These are phyloP conservation scores for Salminus brasiliensis DNA, from an alignment of 2,113 vertebrate species.

Conservation along the genomic window DNA sequence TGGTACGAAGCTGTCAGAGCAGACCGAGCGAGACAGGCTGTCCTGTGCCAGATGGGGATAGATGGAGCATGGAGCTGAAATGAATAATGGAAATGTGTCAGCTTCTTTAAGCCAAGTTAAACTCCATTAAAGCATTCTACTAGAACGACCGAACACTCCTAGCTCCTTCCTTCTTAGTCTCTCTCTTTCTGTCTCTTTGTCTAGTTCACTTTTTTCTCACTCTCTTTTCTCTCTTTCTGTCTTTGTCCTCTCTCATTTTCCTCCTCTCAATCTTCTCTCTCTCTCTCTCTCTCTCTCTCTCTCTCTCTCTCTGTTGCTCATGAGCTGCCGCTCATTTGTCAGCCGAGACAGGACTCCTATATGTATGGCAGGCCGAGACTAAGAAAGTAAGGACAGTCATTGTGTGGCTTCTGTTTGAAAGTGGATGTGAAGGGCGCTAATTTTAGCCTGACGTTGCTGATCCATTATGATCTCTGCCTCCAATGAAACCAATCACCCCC, in stretches of 20 bases:
- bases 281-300: no score
- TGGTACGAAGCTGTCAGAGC: conserved; percentile 13
- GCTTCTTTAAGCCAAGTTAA: conserved; percentile 15
- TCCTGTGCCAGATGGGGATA: conserved; percentile 34
- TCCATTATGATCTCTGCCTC: conserved; percentile 68
- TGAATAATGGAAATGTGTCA: conserved; percentile 46
- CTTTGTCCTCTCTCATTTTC: no score
- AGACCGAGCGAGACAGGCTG: not conserved
- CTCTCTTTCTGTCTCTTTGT: conserved; percentile 1
- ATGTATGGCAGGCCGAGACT: not conserved
- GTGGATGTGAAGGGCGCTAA: conserved; percentile 44
- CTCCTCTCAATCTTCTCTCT: no score
- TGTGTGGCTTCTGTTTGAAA: conserved; percentile 39
- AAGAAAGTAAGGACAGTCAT: not conserved
- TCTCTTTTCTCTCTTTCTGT: no score
- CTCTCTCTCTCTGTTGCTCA: no score
- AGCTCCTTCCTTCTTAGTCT: not conserved
- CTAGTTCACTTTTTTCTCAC: no score
- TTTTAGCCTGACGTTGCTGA: conserved; percentile 51
- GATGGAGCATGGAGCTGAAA: conserved; percentile 22
- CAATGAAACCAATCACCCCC: conserved; percentile 59
- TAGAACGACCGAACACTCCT: not conserved
- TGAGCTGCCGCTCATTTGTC: no score
- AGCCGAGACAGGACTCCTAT: not conserved
- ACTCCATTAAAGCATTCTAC: conserved; percentile 9